Evolutionary conservation across 2,113 vertebrate genomes (phyloP), one percentile per base, ranked within the genome.

Genomic region (Ancistrus triradiatus): DNA sequence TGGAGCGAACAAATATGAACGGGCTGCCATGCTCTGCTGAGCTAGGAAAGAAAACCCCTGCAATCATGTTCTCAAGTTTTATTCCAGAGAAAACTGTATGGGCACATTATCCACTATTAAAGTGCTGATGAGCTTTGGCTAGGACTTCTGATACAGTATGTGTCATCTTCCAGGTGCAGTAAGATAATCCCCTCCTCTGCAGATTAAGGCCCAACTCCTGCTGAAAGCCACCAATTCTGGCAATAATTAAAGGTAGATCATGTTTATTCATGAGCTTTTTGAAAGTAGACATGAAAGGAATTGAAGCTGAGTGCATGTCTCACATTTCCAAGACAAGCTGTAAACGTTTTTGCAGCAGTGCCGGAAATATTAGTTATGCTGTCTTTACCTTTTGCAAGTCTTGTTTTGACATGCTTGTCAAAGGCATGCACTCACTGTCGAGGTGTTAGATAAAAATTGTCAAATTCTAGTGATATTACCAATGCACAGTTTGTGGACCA

Each of bases 191-290:
- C 57, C 48, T 47, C 50, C 37, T 50, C 52, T 73, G 55, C 60
- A 70, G 78, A 57, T 78, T 74, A 71, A 40, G 59, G 61, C 25
- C 35, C 11, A 15, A 47, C 63, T 40, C 66, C 62, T 46, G 43
- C 25, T 13, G 19, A 50, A 56, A 61, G 55, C 55, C 71, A 66
- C 63, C 28, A 51, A 72, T 65, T 52, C 19, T 59, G 66, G 59
- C 69, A 61, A 27, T 75, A 83, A 76, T 83, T 83, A 85, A 82
- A 79, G 53, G 65, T 70, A 74, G 60, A 74, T 80, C 58, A 59
- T 80, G 66, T 83, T 78, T 81, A 80, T 81, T 82, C 74, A 82
- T 82, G 71, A 59, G 62, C 55, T 76, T 69, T 74, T 69, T 75
- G 74, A 82, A 78, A 69, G 66, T 68, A 49, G 58, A 72, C 72